Conservation (phyloP, 1,140 invertebrate genomes). For the Orius insidiosus region DNA sequence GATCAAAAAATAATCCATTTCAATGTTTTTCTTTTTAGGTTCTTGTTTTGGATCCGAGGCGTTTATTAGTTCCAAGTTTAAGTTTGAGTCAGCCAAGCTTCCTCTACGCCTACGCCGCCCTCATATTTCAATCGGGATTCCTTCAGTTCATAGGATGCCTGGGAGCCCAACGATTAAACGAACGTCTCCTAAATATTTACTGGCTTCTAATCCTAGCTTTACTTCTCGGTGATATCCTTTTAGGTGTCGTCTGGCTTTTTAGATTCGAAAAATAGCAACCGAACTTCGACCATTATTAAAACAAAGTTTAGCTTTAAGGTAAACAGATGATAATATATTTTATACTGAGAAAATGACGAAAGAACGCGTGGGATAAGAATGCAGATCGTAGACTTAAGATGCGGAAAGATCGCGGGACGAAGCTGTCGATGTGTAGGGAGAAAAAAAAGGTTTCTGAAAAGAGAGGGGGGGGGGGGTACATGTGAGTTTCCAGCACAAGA, state of each 20-base stretch:
- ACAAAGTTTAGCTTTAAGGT: slow-evolving; percentile 26
- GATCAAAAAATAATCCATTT: too few species aligned
- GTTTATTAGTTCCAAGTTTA: slow-evolving; percentile 49
- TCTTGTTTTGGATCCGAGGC: slow-evolving; percentile 39
- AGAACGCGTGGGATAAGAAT: too few species aligned
- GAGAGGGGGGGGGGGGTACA: too few species aligned
- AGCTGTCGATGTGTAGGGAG: too few species aligned
- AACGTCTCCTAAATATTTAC: slow-evolving; percentile 63
- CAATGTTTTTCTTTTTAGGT: slow-evolving; percentile 11
- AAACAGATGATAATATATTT: too few species aligned
- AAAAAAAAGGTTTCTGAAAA: too few species aligned
- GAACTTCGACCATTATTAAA: slow-evolving; percentile 49
- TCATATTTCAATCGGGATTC: slow-evolving; percentile 44
- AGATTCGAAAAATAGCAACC: slow-evolving; percentile 54
- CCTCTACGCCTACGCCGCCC: slow-evolving; percentile 64
- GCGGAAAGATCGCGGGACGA: too few species aligned
- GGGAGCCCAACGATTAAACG: slow-evolving; percentile 59
- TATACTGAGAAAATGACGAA: too few species aligned
- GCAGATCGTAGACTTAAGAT: too few species aligned
- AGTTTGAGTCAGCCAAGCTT: slow-evolving; percentile 54
- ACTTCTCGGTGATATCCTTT: slow-evolving; percentile 62
- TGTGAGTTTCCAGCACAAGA: too few species aligned
- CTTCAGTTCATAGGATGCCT: slow-evolving; percentile 49
- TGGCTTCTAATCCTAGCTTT: slow-evolving; percentile 65
- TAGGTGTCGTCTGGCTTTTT: slow-evolving; percentile 76